Evolutionary conservation across 1,140 invertebrate genomes (phyloP).

Genomic region (Ctenoplectra terminalis): DNA sequence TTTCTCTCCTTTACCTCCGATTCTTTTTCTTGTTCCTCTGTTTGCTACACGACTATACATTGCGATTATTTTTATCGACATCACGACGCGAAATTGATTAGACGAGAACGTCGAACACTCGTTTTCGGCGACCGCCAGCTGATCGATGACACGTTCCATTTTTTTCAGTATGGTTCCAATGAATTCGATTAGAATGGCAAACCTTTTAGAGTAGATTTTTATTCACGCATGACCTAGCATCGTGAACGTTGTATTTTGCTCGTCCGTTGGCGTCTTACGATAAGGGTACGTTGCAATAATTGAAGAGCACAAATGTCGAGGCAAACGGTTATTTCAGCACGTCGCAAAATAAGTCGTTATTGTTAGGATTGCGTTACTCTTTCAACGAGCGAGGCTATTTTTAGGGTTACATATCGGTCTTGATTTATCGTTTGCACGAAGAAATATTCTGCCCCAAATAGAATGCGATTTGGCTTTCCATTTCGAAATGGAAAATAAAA

Average conservation of each 20-base stretch:
- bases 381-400: background rate
- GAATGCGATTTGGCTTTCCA: background rate
- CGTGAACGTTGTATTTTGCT: conserved; percentile 67
- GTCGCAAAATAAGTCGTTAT: background rate
- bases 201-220: conserved; percentile 52
- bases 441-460: too few species aligned
- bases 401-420: background rate
- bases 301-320: background rate
- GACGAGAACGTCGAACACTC: background rate
- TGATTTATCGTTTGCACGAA: background rate
- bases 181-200: conserved; percentile 33
- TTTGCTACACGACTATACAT: conserved; percentile 52
- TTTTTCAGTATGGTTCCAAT: conserved; percentile 28
- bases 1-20: conserved; percentile 53
- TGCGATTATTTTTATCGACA: conserved; percentile 7
- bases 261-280: conserved; percentile 27
- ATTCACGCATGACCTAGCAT: conserved; percentile 73
- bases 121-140: background rate
- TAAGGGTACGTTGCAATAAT: background rate
- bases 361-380: background rate
- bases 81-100: background rate
- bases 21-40: conserved; percentile 58
- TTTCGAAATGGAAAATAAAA: background rate
- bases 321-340: background rate
- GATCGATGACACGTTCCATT: conserved; percentile 30